These are phyloP conservation scores for Gopherus flavomarginatus DNA, from an alignment of 2,113 vertebrate species.

Conservation along the genomic window DNA sequence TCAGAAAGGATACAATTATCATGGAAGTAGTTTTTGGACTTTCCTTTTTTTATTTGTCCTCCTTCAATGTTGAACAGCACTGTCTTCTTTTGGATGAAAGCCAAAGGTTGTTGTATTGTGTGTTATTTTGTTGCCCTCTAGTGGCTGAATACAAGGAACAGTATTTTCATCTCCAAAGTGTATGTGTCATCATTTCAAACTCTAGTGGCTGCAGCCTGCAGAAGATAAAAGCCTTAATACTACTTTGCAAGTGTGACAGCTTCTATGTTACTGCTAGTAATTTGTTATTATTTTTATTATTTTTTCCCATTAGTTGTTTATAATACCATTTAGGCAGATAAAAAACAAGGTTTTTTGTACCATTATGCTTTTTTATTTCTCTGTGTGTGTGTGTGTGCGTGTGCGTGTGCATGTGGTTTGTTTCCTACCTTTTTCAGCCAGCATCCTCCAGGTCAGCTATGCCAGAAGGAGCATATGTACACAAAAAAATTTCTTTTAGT, in stretches of 20 bases:
- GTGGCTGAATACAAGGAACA: neutral
- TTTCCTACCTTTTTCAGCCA: neutral
- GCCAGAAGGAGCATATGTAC: neutral
- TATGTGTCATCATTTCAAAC: neutral
- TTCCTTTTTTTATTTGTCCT: neutral
- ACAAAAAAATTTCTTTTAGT: neutral
- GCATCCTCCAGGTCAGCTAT: neutral
- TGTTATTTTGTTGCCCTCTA: neutral
- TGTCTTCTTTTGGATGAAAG: neutral
- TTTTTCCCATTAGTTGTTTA: neutral
- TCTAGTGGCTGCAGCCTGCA: neutral
- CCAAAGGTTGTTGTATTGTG: neutral
- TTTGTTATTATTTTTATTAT: neutral
- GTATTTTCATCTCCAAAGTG: neutral
- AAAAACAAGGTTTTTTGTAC: neutral
- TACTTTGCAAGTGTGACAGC: neutral
- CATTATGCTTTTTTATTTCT: neutral
- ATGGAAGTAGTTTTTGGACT: neutral
- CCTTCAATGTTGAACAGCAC: neutral
- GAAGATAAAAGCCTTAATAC: neutral
- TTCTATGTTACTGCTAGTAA: neutral
- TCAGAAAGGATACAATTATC: neutral
- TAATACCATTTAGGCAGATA: neutral
- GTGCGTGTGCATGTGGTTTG: neutral
- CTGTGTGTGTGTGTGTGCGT: fast-evolving